phyloP scores from a whole-genome alignment of 2,113 vertebrate genomes.

The Vombatus ursinus region DNA sequence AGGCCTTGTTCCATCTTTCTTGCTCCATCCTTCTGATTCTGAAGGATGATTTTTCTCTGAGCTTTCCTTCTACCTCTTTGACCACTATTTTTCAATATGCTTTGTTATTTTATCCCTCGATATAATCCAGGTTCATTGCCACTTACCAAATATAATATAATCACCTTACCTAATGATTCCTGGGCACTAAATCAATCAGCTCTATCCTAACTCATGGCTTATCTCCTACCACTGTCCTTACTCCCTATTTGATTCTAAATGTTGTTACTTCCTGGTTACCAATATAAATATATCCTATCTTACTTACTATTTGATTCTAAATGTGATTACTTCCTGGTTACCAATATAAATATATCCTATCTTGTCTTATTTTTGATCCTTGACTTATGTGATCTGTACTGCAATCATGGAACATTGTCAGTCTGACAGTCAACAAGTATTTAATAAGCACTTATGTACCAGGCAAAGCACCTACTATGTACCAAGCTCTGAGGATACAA shows the following conservation, averaged over 20 bases:
- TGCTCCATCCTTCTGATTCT: not conserved
- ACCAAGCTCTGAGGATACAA: no score
- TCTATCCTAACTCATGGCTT: not conserved
- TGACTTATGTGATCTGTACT: not conserved
- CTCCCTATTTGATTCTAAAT: not conserved
- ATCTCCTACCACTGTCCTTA: not conserved
- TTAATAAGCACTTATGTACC: no score
- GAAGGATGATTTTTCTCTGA: no score
- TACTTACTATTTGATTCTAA: no score
- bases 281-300: no score
- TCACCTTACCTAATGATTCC: not conserved
- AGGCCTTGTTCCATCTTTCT: no score
- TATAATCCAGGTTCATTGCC: not conserved
- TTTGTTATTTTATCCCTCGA: not conserved
- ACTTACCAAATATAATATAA: not conserved
- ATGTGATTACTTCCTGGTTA: not conserved
- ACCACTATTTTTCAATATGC: not conserved
- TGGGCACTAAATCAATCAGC: not conserved
- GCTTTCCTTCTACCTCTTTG: not conserved
- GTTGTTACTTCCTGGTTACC: not conserved
- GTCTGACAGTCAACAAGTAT: no score
- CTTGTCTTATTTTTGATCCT: not conserved
- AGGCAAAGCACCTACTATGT: no score
- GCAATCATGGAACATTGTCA: not conserved
- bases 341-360: not conserved